Base-by-base conservation (phyloP, 2,888 invertebrate genomes). In the Pseudococcus viburni region DNA sequence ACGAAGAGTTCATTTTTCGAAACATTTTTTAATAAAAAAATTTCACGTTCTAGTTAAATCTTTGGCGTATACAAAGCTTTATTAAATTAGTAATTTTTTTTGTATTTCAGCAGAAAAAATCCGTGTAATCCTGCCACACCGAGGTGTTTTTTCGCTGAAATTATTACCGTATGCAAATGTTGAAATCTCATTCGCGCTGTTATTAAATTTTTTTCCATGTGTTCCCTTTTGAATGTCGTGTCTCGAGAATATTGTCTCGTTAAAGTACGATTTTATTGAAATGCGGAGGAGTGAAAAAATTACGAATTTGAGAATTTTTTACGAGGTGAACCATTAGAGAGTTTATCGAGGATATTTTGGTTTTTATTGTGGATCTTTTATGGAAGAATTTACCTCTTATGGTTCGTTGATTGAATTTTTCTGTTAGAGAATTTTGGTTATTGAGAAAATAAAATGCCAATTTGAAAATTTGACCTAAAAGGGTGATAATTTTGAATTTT, bases 121-220 rank as follows among this genome's bases (percentile, higher is more conserved):
- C n/a, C 55, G 8, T n/a, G 33, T 73, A 73, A 73, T 73, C 73
- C 33, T 73, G 33, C 33, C 9, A 11, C 11, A 64, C 9, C 9
- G 73, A 73, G 33, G 33, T 73, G 17, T 17, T 33, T 73, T 68
- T 68, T 39, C 26, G 4, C 9, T 33, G 15, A 73, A 73, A 73
- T 73, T 33, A 26, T 73, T 73, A 73, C 17, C 8, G 5, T 64
- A 73, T 73, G 73, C 73, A 73, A 73, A 73, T 73, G 73, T 15
- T 7, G 39, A 73, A 73, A 73, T 73, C 73, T 73, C 73, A 73
- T 73, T 73, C 73, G 73, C 73, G 73, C 73, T 73, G 17, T 73
- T 73, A 73, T 73, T 73, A 73, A 73, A 73, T 73, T 73, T 73
- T 73, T 73, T 73, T 19, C 33, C 73, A 73, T 73, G 73, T 73